phyloP scores from a whole-genome alignment of 2,797 vertebrate genomes.

The Sarcophilus harrisii region DNA sequence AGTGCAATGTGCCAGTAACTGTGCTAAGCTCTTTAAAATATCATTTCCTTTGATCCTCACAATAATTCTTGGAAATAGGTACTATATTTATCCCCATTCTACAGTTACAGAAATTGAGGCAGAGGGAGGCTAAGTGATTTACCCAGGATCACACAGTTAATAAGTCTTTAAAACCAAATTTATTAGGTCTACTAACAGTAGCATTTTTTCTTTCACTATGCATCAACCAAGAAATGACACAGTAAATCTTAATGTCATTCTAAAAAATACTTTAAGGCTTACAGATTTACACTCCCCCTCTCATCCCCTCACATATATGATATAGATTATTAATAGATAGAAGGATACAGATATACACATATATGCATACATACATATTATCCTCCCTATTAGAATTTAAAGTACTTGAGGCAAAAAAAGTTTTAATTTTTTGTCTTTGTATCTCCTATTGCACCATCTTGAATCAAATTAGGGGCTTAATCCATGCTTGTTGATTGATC shows the following conservation, averaged over 20 bases:
- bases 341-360: too few species aligned
- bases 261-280: not conserved
- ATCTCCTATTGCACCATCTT: not conserved
- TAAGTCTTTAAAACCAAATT: not conserved
- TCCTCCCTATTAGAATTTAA: not conserved
- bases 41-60: not conserved
- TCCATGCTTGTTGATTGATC: not conserved
- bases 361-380: not conserved
- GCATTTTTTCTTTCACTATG: not conserved
- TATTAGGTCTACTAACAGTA: not conserved
- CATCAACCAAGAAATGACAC: not conserved
- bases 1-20: not conserved
- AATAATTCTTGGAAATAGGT: not conserved
- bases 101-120: not conserved
- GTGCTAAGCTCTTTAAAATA: not conserved
- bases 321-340: not conserved
- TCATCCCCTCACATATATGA: not conserved
- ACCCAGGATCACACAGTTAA: not conserved
- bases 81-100: not conserved
- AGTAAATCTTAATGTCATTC: not conserved
- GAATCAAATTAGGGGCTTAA: not conserved
- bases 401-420: not conserved
- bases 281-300: not conserved
- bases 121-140: not conserved
- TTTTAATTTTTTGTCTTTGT: not conserved